Percentiles rank a stretch among this genome's conserved stretches.
Conservation (phyloP, 1,140 invertebrate genomes). For the Ylistrum balloti region DNA sequence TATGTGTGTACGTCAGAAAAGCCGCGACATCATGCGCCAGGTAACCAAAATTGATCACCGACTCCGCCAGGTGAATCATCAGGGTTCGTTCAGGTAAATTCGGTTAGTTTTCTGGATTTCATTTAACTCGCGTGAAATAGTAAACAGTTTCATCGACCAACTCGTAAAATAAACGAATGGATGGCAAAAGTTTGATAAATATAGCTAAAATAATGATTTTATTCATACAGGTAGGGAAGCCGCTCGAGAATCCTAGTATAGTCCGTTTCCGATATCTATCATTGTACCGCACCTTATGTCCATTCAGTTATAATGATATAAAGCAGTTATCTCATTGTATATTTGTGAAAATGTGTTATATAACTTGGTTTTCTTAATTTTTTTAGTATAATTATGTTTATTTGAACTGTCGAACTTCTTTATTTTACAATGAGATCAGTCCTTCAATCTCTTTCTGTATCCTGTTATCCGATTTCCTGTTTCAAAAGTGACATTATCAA, state of each 20-base stretch:
- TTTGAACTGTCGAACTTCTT: too few relatives aligned
- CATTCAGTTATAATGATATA: background rate
- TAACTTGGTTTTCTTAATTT: too few relatives aligned
- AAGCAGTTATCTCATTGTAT: too few relatives aligned
- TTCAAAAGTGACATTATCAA: background rate
- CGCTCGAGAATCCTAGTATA: background rate
- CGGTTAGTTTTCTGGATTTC: background rate
- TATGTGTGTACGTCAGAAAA: constrained; percentile 23
- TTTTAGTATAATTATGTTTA: too few relatives aligned
- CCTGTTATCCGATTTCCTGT: constrained; percentile 4
- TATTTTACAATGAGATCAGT: too few relatives aligned
- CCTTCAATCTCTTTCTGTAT: too few relatives aligned
- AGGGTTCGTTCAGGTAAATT: constrained; percentile 25
- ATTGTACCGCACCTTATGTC: background rate
- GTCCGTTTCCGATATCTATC: background rate
- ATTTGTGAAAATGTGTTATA: too few relatives aligned
- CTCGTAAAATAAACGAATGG: background rate
- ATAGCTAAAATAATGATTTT: background rate
- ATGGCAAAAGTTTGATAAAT: background rate
- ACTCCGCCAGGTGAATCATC: constrained; percentile 1
- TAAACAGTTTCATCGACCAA: background rate
- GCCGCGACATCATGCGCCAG: constrained; percentile 42
- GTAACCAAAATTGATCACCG: constrained; percentile 49
- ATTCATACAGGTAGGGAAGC: background rate
- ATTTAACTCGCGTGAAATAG: background rate